Conservation (phyloP, 2,113 vertebrate species). For the Corydoras sp. region DNA sequence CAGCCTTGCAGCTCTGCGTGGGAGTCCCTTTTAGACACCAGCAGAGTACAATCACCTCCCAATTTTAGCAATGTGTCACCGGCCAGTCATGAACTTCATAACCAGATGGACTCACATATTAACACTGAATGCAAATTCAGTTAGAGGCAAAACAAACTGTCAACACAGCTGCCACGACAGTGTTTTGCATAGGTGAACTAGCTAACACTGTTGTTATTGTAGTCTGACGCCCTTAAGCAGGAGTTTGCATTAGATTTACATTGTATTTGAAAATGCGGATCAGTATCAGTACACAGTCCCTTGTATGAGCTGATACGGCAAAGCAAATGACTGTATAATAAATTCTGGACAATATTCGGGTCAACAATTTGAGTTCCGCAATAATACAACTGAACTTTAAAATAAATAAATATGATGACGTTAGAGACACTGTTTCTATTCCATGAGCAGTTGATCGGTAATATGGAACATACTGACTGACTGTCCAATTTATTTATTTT, state of each 20-base stretch:
- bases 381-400: no score
- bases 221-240: conserved; percentile 4
- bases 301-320: not conserved
- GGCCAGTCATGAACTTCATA: conserved; percentile 1
- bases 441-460: no score
- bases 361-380: no score
- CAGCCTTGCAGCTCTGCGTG: conserved; percentile 11
- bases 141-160: conserved; percentile 31
- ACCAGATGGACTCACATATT: conserved; percentile 7
- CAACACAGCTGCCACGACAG: conserved; percentile 14
- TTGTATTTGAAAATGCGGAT: conserved; percentile 6
- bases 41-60: conserved; percentile 23
- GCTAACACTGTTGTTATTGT: conserved; percentile 22
- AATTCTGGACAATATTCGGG: no score
- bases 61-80: conserved; percentile 25
- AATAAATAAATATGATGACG: no score
- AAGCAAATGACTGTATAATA: not conserved
- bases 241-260: conserved; percentile 27
- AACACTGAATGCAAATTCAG: conserved; percentile 33
- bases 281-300: not conserved
- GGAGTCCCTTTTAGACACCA: conserved; percentile 25
- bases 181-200: conserved; percentile 34
- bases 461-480: no score
- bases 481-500: no score
- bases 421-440: no score